phyloP scores from a whole-genome alignment of 2,113 vertebrate species.

The Sula dactylatra region DNA sequence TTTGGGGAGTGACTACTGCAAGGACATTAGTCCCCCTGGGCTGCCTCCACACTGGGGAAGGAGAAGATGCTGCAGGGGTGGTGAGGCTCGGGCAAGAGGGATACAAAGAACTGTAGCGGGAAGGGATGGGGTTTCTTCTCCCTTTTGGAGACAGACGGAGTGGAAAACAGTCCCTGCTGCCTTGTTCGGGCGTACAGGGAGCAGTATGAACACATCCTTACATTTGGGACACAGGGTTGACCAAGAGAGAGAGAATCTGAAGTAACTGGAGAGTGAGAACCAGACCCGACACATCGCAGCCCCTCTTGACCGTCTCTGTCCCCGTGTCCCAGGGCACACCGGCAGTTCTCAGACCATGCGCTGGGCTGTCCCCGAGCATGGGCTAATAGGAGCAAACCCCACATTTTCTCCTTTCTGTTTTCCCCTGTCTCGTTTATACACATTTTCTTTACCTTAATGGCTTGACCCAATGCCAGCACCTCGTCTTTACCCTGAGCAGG shows the following conservation, averaged over 20 bases:
- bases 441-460: background rate
- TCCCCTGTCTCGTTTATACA: background rate
- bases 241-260: background rate
- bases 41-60: background rate
- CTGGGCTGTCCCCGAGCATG: background rate
- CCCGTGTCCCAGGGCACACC: background rate
- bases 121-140: background rate
- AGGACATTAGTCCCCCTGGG: background rate
- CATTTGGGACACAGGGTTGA: background rate
- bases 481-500: accelerated
- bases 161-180: background rate
- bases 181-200: background rate
- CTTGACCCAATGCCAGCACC: background rate
- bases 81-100: background rate
- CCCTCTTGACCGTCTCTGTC: background rate
- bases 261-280: background rate
- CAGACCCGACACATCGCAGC: background rate
- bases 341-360: accelerated
- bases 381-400: background rate
- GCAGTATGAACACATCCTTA: background rate
- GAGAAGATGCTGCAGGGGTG: background rate
- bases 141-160: background rate
- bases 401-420: background rate
- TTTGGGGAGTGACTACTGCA: background rate
- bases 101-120: background rate